phyloP scores from a whole-genome alignment of 2,113 vertebrate species.

The Pterocles burchelli region DNA sequence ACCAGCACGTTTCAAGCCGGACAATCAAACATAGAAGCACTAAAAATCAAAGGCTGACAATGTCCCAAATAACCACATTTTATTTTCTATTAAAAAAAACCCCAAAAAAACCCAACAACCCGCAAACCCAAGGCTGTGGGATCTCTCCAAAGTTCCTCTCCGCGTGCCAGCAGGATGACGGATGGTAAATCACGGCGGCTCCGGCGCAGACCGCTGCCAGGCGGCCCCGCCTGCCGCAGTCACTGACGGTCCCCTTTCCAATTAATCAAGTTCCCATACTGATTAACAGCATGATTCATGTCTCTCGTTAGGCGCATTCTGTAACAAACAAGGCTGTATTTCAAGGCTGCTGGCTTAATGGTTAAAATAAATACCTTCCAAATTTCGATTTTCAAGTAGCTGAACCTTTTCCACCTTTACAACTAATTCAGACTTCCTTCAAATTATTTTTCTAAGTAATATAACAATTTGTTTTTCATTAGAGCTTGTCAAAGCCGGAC shows the following conservation, averaged over 20 bases:
- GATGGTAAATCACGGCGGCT: not conserved
- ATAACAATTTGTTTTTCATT: slow-evolving; percentile 72
- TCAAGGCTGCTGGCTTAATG: slow-evolving; percentile 37
- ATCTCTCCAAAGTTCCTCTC: not conserved
- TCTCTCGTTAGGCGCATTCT: slow-evolving; percentile 23
- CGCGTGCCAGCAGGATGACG: not conserved
- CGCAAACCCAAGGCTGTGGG: not conserved
- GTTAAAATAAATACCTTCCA: slow-evolving; percentile 61
- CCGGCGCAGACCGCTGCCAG: not conserved
- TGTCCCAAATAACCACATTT: not conserved
- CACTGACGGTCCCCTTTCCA: slow-evolving; percentile 22
- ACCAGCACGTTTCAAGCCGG: rapidly evolving
- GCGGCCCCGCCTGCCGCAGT: slow-evolving; percentile 2
- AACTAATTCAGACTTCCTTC: slow-evolving; percentile 65
- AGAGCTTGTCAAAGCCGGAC: slow-evolving; percentile 59
- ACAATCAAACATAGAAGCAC: not conserved
- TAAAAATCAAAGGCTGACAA: not conserved
- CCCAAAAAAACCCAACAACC: not conserved
- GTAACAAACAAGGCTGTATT: slow-evolving; percentile 55
- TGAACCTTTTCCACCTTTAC: slow-evolving; percentile 62
- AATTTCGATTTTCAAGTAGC: slow-evolving; percentile 59
- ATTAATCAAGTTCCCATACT: slow-evolving; percentile 62
- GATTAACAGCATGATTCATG: slow-evolving; percentile 68
- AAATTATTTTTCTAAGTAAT: slow-evolving; percentile 70
- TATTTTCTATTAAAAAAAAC: not conserved